These are phyloP conservation scores for Epiblema foenella DNA, from an alignment of 2,888 invertebrate species.

Conservation along the genomic window DNA sequence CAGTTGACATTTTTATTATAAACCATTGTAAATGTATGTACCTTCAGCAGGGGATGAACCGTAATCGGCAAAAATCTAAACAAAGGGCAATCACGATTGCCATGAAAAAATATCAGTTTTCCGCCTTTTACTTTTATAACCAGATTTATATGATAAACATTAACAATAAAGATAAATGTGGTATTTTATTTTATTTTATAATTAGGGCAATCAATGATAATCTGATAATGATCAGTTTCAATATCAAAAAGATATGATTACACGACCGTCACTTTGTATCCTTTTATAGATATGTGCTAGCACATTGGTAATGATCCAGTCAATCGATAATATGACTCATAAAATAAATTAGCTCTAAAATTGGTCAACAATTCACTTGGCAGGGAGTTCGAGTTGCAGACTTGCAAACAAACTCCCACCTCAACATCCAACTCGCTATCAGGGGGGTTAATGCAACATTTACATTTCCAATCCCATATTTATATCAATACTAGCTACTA, in stretches of 20 bases:
- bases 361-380: background rate
- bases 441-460: background rate
- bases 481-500: too few species aligned
- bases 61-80: slow-evolving; percentile 13
- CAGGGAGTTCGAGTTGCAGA: background rate
- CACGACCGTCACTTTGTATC: background rate
- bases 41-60: slow-evolving; percentile 15
- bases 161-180: background rate
- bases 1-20: background rate
- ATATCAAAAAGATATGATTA: background rate
- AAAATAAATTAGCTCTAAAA: background rate
- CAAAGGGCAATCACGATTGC: slow-evolving; percentile 11
- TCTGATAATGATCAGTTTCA: too few species aligned
- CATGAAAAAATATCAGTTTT: background rate
- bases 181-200: background rate
- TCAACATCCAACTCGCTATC: background rate
- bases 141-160: slow-evolving; percentile 3
- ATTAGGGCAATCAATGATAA: background rate
- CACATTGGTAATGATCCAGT: too few species aligned
- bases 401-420: background rate
- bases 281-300: too few species aligned
- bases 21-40: too few species aligned
- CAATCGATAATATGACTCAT: background rate
- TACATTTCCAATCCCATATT: background rate
- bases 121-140: slow-evolving; percentile 6